Base-by-base conservation (phyloP, 2,113 vertebrate species). In the Dipodomys stephensi region DNA sequence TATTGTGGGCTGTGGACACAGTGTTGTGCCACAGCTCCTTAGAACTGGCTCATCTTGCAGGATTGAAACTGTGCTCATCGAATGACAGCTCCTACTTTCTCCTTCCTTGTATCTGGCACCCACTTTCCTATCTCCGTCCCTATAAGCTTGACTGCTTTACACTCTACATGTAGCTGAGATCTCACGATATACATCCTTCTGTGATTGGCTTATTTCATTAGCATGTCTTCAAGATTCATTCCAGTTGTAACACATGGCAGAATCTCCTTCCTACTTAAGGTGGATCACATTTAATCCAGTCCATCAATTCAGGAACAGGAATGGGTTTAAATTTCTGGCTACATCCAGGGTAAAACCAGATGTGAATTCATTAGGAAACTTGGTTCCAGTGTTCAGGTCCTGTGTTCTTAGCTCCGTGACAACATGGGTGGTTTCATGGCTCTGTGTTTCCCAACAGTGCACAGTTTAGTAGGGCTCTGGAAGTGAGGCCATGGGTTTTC, bases 201-300 rank as follows among this genome's bases (percentile, higher is more conserved):
- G 80, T 7, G 53, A 80, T 6, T 57, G 25, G 35, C 49, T 64
- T 16, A n/a, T 65, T 77, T 86, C 68, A 28, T 81, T 64, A n/a
- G 10, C 64, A 7, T 77, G 65, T 71, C 32, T 23, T 85, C 25
- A 7, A 81, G 69, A 11, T 60, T 62, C 64, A n/a, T 46, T 65
- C 28, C 9, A 3, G 0, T 15, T 60, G 68, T 39, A 62, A 20
- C 68, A 23, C 19, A 4, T 25, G 76, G 82, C 57, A 67, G 12
- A 81, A 57, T 73, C 9, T 82, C 69, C 86, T 94, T 46, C 19
- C 64, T 93, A 62, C 60, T 83, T 49, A 74, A 88, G 62, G 22
- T 46, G 62, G 69, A 69, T 8, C 81, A 39, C 53, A 73, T 32
- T 25, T 81, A 69, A 69, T 23, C 73, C 57, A 18, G 10, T 73